A percentile compares a stretch with the other conserved stretches of the same genome.
Evolutionary conservation across 2,888 invertebrate species (phyloP).

Genomic region (Torymus tubicola): DNA sequence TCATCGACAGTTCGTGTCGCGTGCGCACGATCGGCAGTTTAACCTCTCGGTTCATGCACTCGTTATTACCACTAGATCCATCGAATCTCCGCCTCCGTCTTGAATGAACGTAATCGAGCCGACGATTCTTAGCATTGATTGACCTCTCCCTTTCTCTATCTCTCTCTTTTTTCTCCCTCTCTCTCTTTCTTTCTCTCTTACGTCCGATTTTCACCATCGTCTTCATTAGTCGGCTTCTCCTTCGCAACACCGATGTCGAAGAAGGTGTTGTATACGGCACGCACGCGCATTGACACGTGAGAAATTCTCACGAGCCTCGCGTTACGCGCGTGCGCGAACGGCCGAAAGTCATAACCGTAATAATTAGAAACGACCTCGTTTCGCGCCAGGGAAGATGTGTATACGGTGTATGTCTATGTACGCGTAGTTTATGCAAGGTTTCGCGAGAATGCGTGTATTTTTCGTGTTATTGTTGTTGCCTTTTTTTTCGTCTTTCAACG

Average conservation of each 20-base stretch:
- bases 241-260: constrained; percentile 9
- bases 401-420: background rate
- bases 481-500: background rate
- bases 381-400: constrained; percentile 12
- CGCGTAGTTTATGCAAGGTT: no score
- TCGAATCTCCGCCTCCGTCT: no score
- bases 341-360: constrained; percentile 49
- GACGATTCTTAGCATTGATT: no score
- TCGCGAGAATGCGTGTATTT: background rate
- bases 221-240: constrained; percentile 15
- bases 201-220: background rate
- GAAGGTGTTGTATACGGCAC: background rate
- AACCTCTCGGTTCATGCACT: background rate
- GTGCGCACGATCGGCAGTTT: background rate
- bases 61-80: background rate
- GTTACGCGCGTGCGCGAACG: constrained; percentile 28
- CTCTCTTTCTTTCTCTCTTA: no score
- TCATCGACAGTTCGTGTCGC: background rate
- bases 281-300: constrained; percentile 33
- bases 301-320: constrained; percentile 51
- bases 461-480: background rate
- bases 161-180: no score
- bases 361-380: constrained; percentile 52
- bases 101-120: no score
- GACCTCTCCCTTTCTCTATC: no score